Evolutionary conservation across 1,140 invertebrate species (phyloP).

Genomic region (Brachionus rubens): DNA sequence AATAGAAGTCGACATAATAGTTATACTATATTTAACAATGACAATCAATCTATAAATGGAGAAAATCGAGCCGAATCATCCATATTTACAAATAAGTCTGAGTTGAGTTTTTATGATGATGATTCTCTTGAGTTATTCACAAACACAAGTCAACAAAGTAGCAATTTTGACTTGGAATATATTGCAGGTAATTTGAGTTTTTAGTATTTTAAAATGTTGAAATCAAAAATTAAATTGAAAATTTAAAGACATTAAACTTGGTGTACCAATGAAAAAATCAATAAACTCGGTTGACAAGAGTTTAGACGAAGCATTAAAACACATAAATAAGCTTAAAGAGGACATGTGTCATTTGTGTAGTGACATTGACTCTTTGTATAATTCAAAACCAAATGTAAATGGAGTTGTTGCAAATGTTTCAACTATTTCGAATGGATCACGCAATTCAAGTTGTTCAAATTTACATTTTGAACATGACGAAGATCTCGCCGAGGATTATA

Average conservation of each 20-base stretch:
- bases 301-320: constrained; percentile 33
- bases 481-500: background rate
- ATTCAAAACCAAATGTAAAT: background rate
- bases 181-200: background rate
- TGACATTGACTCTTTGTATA: constrained; percentile 24
- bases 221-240: background rate
- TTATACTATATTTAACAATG: background rate
- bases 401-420: background rate
- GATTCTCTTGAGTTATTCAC: background rate
- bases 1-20: background rate
- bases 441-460: background rate
- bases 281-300: constrained; percentile 39
- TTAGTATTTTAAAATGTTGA: background rate
- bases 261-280: background rate
- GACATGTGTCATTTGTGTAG: constrained; percentile 35
- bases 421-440: background rate
- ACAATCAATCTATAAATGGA: background rate
- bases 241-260: background rate
- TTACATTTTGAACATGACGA: constrained; percentile 5
- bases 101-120: constrained; percentile 1
- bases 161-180: constrained; percentile 3
- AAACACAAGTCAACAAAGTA: background rate
- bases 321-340: constrained; percentile 10
- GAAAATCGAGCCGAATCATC: background rate
- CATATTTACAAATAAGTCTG: background rate